Conservation (phyloP, 2,113 vertebrate genomes). For the Scalopus aquaticus region DNA sequence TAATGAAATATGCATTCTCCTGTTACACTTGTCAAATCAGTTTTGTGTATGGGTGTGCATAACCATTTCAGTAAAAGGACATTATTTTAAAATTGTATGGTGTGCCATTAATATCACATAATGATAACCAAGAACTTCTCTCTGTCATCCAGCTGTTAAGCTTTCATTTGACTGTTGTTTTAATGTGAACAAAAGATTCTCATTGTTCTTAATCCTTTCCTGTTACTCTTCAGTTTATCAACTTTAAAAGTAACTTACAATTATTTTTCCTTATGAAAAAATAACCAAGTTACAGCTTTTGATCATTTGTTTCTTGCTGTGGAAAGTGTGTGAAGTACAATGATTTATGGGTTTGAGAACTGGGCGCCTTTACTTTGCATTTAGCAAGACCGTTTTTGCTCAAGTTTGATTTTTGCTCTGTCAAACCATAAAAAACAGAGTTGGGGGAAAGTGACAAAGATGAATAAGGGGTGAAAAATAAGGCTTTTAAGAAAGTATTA, state of each 20-base stretch:
- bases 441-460: not conserved
- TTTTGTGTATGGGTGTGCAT: not conserved
- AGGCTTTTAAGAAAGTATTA: not conserved
- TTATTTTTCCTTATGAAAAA: not conserved
- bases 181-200: not conserved
- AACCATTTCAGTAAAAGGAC: not conserved
- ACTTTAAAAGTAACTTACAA: not conserved
- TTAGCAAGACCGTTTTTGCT: not conserved
- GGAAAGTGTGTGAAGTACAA: not conserved
- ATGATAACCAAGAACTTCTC: not conserved
- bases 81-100: constrained; percentile 28
- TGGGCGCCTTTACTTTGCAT: not conserved
- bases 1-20: not conserved
- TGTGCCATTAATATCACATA: not conserved
- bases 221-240: not conserved
- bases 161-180: constrained; percentile 5
- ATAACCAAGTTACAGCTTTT: not conserved
- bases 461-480: not conserved
- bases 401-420: not conserved
- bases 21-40: not conserved
- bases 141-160: not conserved
- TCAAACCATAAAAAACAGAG: not conserved
- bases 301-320: constrained; percentile 15
- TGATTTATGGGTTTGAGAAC: not conserved
- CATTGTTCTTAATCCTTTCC: constrained; percentile 4